A percentile compares a stretch with the other conserved stretches of the same genome.
Conservation (phyloP, 2,888 invertebrate species). For the Cosmorhoe ocellata region DNA sequence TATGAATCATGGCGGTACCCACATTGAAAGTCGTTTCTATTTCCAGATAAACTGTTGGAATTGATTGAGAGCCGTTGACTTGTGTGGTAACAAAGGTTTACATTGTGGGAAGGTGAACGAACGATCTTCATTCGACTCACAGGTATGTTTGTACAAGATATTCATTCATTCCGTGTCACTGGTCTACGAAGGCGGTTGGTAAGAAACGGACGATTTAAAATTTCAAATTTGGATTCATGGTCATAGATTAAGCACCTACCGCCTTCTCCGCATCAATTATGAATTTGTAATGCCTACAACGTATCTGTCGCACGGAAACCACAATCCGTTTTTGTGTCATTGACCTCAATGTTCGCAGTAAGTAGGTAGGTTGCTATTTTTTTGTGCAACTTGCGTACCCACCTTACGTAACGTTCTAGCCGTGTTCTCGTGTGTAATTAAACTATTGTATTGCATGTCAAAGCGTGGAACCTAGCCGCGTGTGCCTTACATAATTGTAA, state of each 20-base stretch:
- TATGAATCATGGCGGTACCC: slow-evolving; percentile 68
- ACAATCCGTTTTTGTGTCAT: slow-evolving; percentile 69
- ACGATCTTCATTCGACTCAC: slow-evolving; percentile 70
- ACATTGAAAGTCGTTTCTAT: slow-evolving; percentile 77
- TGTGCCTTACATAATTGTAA: slow-evolving; percentile 65
- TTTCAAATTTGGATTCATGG: slow-evolving; percentile 45
- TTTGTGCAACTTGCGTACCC: slow-evolving; percentile 58
- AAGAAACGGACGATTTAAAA: slow-evolving; percentile 41
- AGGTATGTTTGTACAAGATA: slow-evolving; percentile 70
- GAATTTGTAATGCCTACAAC: slow-evolving; percentile 60
- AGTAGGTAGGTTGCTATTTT: slow-evolving; percentile 61
- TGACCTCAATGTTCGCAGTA: slow-evolving; percentile 64
- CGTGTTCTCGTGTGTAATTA: slow-evolving; percentile 63
- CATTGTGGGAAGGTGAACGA: slow-evolving; percentile 77
- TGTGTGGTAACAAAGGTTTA: slow-evolving; percentile 76
- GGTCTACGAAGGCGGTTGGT: slow-evolving; percentile 20
- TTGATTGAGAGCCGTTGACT: slow-evolving; percentile 77
- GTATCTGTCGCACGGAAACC: slow-evolving; percentile 56
- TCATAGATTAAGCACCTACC: slow-evolving; percentile 39
- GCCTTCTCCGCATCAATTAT: slow-evolving; percentile 56
- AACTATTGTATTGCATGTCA: slow-evolving; percentile 62
- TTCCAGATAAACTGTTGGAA: slow-evolving; percentile 78
- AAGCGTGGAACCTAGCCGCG: slow-evolving; percentile 45
- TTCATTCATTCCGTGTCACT: slow-evolving; percentile 36
- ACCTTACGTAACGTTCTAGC: slow-evolving; percentile 59